Evolutionary conservation across 1,140 invertebrate species (phyloP).

Genomic region (Dinoponera quadriceps): DNA sequence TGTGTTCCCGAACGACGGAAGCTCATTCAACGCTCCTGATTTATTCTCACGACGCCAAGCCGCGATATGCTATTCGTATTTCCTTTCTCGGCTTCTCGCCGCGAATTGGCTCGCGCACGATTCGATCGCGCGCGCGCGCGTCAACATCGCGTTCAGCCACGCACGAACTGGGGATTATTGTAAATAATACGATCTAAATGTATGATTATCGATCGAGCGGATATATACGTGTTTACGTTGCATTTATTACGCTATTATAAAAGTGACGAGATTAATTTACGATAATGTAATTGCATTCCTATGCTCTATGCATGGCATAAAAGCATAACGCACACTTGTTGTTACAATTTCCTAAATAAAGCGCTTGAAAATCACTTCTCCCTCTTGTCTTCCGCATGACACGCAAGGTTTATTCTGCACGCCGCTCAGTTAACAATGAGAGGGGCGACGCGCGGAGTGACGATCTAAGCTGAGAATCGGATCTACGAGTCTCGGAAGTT

Average conservation of each 20-base stretch:
- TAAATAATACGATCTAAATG: slow-evolving; percentile 45
- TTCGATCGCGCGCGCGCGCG: neutral
- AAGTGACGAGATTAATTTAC: slow-evolving; percentile 44
- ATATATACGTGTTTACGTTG: slow-evolving; percentile 31
- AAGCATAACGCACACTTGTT: slow-evolving; percentile 61
- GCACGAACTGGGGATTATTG: slow-evolving; percentile 34
- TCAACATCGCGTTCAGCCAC: neutral
- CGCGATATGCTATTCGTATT: too few species aligned
- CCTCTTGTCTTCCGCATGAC: slow-evolving; percentile 30
- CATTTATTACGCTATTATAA: slow-evolving; percentile 56
- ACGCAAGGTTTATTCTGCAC: slow-evolving; percentile 18
- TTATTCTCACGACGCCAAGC: too few species aligned
- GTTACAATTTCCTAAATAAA: slow-evolving; percentile 77
- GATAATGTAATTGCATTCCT: slow-evolving; percentile 55
- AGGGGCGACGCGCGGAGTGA: too few species aligned
- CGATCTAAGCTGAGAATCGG: too few species aligned
- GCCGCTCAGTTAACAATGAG: too few species aligned
- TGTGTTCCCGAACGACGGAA: too few species aligned
- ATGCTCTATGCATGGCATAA: slow-evolving; percentile 55
- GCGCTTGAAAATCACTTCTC: slow-evolving; percentile 61
- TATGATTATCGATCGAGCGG: slow-evolving; percentile 33
- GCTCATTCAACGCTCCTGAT: too few species aligned
- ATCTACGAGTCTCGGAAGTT: too few species aligned
- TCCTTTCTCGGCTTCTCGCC: too few species aligned
- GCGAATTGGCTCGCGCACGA: neutral